phyloP scores from a whole-genome alignment of 2,888 invertebrate species.

The Spodoptera exigua region DNA sequence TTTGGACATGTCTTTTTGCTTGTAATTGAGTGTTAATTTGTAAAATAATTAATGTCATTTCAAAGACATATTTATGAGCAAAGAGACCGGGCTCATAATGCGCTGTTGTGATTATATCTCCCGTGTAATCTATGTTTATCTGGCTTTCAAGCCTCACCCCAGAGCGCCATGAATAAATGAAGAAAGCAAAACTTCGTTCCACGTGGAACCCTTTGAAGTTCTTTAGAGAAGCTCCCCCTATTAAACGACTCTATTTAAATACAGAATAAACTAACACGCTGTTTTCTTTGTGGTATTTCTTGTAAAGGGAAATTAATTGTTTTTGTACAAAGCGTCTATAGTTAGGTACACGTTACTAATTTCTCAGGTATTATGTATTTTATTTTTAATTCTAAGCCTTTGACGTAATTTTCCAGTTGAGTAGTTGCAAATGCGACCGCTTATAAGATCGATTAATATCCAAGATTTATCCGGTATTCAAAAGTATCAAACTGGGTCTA shows the following conservation, averaged over 20 bases:
- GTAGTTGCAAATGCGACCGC: too few species aligned
- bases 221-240: conserved; percentile 41
- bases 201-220: conserved; percentile 59
- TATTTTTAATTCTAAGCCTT: too few species aligned
- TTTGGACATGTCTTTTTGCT: too few species aligned
- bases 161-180: conserved; percentile 64
- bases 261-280: conserved; percentile 47
- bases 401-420: too few species aligned
- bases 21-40: too few species aligned
- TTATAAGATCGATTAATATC: too few species aligned
- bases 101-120: conserved; percentile 31
- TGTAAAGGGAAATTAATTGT: too few species aligned
- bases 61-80: conserved; percentile 2
- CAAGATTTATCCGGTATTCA: too few species aligned
- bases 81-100: conserved; percentile 23
- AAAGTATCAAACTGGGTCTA: too few species aligned
- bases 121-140: conserved; percentile 46
- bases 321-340: background rate
- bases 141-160: conserved; percentile 53
- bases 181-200: conserved; percentile 62
- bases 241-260: conserved; percentile 61
- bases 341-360: too few species aligned
- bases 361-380: too few species aligned
- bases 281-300: conserved; percentile 21
- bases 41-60: too few species aligned